Conservation (phyloP, 2,113 vertebrate genomes). For the Notothenia rossii region DNA sequence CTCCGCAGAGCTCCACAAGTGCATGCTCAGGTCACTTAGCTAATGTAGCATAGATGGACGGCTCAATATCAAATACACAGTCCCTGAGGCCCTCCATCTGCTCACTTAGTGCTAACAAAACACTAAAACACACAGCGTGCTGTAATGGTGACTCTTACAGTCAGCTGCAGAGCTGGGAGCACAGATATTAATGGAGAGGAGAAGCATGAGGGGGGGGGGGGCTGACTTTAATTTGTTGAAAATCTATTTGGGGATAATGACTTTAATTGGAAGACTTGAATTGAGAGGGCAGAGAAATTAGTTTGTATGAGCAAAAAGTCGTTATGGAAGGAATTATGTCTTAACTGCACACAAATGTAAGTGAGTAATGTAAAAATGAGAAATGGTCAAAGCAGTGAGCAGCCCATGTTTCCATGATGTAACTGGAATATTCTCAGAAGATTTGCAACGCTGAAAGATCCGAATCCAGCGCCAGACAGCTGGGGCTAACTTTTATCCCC, state of each 20-base stretch:
- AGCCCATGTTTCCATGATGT: no score
- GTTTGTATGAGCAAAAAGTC: constrained; percentile 38
- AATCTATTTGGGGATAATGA: constrained; percentile 66
- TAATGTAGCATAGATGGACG: constrained; percentile 13
- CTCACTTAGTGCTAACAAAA: constrained; percentile 38
- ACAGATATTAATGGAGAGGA: constrained; percentile 27
- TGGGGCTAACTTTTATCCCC: not conserved
- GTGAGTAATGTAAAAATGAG: no score
- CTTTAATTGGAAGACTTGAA: constrained; percentile 63
- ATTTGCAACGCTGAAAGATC: not conserved
- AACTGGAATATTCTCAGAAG: not conserved
- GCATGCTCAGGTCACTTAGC: not conserved
- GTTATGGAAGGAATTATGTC: constrained; percentile 10
- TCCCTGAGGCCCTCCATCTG: constrained; percentile 50
- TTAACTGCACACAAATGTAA: no score
- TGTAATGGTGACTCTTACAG: constrained; percentile 20
- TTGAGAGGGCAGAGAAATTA: constrained; percentile 51
- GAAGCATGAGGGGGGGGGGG: constrained; percentile 8
- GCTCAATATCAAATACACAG: constrained; percentile 31
- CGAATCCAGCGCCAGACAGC: not conserved
- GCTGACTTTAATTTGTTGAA: constrained; percentile 59
- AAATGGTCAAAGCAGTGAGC: no score
- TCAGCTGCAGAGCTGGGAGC: constrained; percentile 24
- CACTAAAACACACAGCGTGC: constrained; percentile 24
- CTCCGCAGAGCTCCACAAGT: not conserved